Conservation (phyloP, 1,140 invertebrate species). For the Drosophila lini region DNA sequence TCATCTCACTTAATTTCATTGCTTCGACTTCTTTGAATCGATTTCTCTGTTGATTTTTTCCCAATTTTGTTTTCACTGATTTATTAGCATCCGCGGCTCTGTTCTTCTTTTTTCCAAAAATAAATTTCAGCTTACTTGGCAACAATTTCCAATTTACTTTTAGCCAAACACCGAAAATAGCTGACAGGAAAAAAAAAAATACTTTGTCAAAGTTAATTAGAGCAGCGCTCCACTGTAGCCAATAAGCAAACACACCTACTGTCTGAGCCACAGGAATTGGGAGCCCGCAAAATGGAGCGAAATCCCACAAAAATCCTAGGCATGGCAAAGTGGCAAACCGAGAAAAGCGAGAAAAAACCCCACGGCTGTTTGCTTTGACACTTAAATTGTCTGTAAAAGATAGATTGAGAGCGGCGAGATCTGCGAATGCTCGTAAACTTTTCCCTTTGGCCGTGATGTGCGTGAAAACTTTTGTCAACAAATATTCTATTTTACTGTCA, state of each 20-base stretch:
- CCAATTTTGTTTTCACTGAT: slow-evolving; percentile 14
- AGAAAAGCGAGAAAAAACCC: slow-evolving; percentile 32
- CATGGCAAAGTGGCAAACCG: slow-evolving; percentile 26
- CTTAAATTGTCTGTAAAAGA: slow-evolving; percentile 62
- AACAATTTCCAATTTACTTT: slow-evolving; percentile 30
- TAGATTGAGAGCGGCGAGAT: slow-evolving; percentile 55
- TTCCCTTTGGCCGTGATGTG: slow-evolving; percentile 11
- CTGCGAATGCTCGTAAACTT: slow-evolving; percentile 57
- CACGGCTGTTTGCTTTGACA: slow-evolving; percentile 42
- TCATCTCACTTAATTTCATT: slow-evolving; percentile 13
- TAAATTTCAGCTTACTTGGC: slow-evolving; percentile 19
- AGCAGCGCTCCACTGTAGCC: slow-evolving; percentile 47
- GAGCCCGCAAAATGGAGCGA: slow-evolving; percentile 3
- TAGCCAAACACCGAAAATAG: slow-evolving; percentile 18
- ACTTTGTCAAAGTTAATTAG: slow-evolving; percentile 66
- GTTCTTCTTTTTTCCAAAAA: slow-evolving; percentile 14
- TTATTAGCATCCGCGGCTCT: slow-evolving; percentile 22
- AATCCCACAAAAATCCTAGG: slow-evolving; percentile 51
- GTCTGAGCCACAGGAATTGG: slow-evolving; percentile 27
- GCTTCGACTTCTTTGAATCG: slow-evolving; percentile 16
- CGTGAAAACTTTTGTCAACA: slow-evolving; percentile 67
- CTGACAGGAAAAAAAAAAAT: slow-evolving; percentile 13
- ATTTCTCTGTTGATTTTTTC: slow-evolving; percentile 15
- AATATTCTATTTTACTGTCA: slow-evolving; percentile 47
- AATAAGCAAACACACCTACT: slow-evolving; percentile 59